phyloP scores from a whole-genome alignment of 2,888 invertebrate species.

The Octonoba sinensis region DNA sequence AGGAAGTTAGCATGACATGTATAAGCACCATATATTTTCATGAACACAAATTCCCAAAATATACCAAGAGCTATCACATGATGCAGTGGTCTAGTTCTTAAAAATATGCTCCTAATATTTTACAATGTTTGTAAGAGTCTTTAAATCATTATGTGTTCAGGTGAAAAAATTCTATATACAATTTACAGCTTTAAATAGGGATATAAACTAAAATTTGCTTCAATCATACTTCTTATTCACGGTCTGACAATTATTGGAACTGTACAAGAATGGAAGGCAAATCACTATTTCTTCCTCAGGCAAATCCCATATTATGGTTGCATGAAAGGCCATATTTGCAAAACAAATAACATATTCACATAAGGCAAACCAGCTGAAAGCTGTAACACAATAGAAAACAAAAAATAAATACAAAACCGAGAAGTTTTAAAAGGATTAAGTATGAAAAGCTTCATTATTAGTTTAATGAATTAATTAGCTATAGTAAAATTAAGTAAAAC shows the following conservation, averaged over 20 bases:
- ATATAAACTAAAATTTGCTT: slow-evolving; percentile 42
- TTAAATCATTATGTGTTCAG: slow-evolving; percentile 47
- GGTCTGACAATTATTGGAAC: slow-evolving; percentile 54
- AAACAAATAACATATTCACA: slow-evolving; percentile 93
- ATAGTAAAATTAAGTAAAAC: no score
- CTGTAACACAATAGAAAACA: slow-evolving; percentile 75
- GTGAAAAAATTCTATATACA: slow-evolving; percentile 63
- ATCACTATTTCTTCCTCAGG: slow-evolving; percentile 82
- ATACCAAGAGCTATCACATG: slow-evolving; percentile 36
- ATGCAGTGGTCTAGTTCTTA: slow-evolving; percentile 49
- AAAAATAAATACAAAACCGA: slow-evolving; percentile 23
- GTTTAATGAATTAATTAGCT: no score
- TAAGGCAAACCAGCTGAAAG: slow-evolving; percentile 93
- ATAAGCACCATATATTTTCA: slow-evolving; percentile 46
- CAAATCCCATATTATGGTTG: slow-evolving; percentile 88
- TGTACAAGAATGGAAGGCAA: slow-evolving; percentile 63
- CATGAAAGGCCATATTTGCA: slow-evolving; percentile 93
- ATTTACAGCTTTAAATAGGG: slow-evolving; percentile 49
- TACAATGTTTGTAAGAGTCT: slow-evolving; percentile 40
- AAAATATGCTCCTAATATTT: slow-evolving; percentile 54
- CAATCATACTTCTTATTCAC: slow-evolving; percentile 44
- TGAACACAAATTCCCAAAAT: slow-evolving; percentile 33
- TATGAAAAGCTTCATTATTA: no score
- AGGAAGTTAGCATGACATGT: no score
- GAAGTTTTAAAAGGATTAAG: background rate